Evolutionary conservation across 2,888 invertebrate species (phyloP), one percentile per base, ranked within the genome.

Genomic region (Chaetogeoica ovagalla): DNA sequence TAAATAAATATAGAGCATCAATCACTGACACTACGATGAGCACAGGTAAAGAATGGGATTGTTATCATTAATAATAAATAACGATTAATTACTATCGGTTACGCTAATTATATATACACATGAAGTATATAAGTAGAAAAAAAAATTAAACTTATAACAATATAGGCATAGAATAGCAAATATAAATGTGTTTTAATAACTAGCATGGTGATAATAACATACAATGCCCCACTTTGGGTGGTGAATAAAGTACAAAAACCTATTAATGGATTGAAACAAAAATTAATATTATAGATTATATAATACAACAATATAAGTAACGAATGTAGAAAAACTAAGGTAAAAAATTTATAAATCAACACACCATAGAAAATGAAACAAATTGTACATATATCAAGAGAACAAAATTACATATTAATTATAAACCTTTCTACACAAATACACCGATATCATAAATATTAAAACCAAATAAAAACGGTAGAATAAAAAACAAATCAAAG

Each of bases 1-100:
- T 2, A 13, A 8, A 11, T 7, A 1, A 37, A 55, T 6, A 63
- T 7, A 69, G 55, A 70, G 71, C 70, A 70, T 63, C 71, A 15
- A 39, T 79, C 63, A 63, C 63, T 15, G 62, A 70, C 0, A 71
- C 43, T 39, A 43, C 30, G 3, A 5, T 19, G 19, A 39, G 23
- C 60, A 69, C 70, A 79, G 79, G 79, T 79, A 79, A 79, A 30
- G 15, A 21, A 19, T 19, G 5, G 15, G 17, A 19, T 57, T 57
- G n/a, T 57, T 19, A 2, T n/a, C 15, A 19, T 57, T 8, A 59
- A n/a, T 21, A 59, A 7, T n/a, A 59, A 59, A 37, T 55, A 55
- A n/a, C 2, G 1, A n/a, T n/a, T 6, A 57, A 13, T n/a, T n/a
- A n/a, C n/a, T n/a, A n/a, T n/a, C n/a, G n/a, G n/a, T n/a, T n/a